Conservation (phyloP, 2,888 invertebrate species). For the Nipponacmea schrenckii region DNA sequence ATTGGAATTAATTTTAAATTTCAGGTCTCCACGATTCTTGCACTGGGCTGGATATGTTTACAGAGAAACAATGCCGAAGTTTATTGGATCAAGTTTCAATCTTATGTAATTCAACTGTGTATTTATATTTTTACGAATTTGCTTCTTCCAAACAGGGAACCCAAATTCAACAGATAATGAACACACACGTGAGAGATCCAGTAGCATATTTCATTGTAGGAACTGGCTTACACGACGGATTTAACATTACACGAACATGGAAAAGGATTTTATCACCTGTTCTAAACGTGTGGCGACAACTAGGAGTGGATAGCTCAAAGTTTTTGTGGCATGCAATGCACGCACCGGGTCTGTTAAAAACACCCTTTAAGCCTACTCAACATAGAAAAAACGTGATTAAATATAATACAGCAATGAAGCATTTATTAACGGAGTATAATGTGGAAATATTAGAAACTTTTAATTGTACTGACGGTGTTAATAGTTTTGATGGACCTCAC, state of each 20-base stretch:
- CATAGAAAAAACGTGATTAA: slow-evolving; percentile 12
- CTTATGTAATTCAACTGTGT: not conserved
- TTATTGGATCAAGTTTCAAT: not conserved
- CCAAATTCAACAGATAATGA: slow-evolving; percentile 12
- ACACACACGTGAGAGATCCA: slow-evolving; percentile 5
- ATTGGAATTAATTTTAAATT: no score
- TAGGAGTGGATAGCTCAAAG: slow-evolving; percentile 12
- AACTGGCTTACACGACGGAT: slow-evolving; percentile 29
- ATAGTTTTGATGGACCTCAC: slow-evolving; percentile 31
- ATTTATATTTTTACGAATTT: slow-evolving; percentile 18
- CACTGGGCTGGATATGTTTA: not conserved
- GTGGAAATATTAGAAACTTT: slow-evolving; percentile 29
- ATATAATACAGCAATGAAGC: slow-evolving; percentile 20
- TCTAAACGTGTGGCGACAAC: not conserved
- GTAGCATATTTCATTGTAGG: slow-evolving; percentile 25
- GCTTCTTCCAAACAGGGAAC: not conserved
- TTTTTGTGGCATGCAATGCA: slow-evolving; percentile 27
- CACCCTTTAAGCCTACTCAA: slow-evolving; percentile 22
- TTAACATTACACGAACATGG: slow-evolving; percentile 5
- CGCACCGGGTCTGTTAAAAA: slow-evolving; percentile 32
- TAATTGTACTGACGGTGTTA: slow-evolving; percentile 29
- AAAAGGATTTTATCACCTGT: slow-evolving; percentile 11
- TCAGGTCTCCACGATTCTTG: not conserved
- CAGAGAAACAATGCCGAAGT: not conserved
- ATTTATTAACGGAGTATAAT: slow-evolving; percentile 7